Evolutionary conservation across 2,888 invertebrate species (phyloP), one percentile per base, ranked within the genome.

Genomic region (Athalia cordata): DNA sequence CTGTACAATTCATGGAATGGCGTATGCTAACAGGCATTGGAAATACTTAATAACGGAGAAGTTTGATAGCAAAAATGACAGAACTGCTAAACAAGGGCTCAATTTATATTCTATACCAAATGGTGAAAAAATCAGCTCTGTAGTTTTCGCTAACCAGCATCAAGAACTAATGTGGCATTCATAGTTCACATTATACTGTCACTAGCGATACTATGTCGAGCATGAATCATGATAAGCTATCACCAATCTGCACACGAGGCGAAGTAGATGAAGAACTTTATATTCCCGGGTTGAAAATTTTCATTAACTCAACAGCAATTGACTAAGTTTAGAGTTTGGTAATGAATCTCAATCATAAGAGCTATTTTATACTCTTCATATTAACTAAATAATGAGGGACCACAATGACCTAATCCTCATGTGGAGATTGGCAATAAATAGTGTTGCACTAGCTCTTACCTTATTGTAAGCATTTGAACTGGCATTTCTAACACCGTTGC

Each of bases 401-500:
- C n/a, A 76, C 29, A 47, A 62, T 57, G 11, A 65, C 29, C 13
- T 9, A n/a, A 66, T 55, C 65, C 68, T 72, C 49, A 59, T 59
- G 66, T 57, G 76, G 76, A 78, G 81, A 79, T 79, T 80, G 80
- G 79, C 78, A 80, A 82, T 72, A 83, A 84, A 86, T 85, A 80
- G 84, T 83, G 83, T 84, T 83, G 86, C 85, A 82, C 88, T 89
- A 89, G 88, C 89, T 92, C 94, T 94, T 94, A 97, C 96, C 95
- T 97, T 97, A 93, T 96, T 96, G 92, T 97, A 97, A 92, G 96
- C 96, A 92, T 96, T 95, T 90, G 96, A 95, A 92, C 93, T 95
- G 91, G 96, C 94, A 93, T 94, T 95, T 88, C 92, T 90, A 87
- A 92, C 90, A 91, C 97, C 97, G 93, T 97, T 97, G 92, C 95